Evolutionary conservation across 2,888 invertebrate species (phyloP).

Genomic region (Chironomus tentans): DNA sequence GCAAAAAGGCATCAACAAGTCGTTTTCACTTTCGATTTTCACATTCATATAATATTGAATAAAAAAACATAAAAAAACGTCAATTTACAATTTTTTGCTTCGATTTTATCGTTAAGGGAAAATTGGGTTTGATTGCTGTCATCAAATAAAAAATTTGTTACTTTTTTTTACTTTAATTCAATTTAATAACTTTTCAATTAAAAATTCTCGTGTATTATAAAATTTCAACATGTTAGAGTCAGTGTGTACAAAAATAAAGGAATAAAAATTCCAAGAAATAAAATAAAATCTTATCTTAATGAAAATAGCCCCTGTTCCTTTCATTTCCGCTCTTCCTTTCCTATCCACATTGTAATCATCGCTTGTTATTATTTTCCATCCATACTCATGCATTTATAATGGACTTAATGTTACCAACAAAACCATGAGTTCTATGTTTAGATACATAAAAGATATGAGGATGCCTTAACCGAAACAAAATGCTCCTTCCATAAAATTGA

Average conservation of each 20-base stretch:
- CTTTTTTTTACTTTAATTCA: too few species aligned
- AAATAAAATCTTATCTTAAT: neutral
- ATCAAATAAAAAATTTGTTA: neutral
- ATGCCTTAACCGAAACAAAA: neutral
- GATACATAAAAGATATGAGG: neutral
- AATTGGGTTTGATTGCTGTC: too few species aligned
- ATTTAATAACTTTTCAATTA: too few species aligned
- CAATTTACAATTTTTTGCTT: too few species aligned
- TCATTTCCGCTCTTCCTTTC: neutral
- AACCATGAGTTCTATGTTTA: neutral
- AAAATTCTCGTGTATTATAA: neutral
- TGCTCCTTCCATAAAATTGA: neutral
- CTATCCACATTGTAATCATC: neutral
- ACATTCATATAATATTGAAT: neutral
- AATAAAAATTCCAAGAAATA: too few species aligned
- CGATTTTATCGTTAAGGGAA: too few species aligned
- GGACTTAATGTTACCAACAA: neutral
- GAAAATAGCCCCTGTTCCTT: neutral
- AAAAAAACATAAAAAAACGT: neutral
- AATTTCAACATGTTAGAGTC: neutral
- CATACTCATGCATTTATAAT: neutral
- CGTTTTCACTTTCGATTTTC: neutral
- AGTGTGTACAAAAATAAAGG: too few species aligned
- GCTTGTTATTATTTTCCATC: neutral
- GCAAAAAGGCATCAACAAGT: conserved; percentile 1